Base-by-base conservation (phyloP, 30 jellyfish, hydroid and myxozoan species). In the Pseudorhiza aurosa region DNA sequence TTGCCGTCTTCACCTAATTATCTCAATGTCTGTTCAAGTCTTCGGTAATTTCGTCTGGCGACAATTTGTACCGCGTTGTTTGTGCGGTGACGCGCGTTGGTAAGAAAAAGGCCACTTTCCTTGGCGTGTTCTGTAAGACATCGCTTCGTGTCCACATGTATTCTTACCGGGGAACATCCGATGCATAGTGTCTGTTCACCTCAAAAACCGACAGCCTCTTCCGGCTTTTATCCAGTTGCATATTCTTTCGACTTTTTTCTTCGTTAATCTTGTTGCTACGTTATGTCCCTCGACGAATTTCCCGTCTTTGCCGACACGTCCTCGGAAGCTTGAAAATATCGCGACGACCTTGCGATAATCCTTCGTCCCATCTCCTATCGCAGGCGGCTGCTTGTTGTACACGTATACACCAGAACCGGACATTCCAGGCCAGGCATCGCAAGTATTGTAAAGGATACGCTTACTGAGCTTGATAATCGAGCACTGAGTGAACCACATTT, bases 401-500 rank as follows among this genome's bases (percentile, higher is more conserved):
- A 92, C 85, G 65, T 92, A 92, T 32, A 92, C 96, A 21, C 98
- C 98, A n/a, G 98, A 92, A 9, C 98, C 98, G 24, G 98, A 92
- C 98, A 92, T 92, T 1, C 98, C 98, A 32, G 96, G 91, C 33
- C 47, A 27, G 6, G 96, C 96, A 62, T 92, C 98, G 47, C 98
- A 92, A 31, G 60, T 50, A 73, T 86, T 92, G 85, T 36, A 69
- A 21, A 92, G 73, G 0, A 65, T 55, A 42, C 88, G 80, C 82
- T 92, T 92, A 53, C 80, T 36, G 39, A 18, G 69, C 40, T 80
- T 72, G 55, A 18, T 49, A 14, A 92, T 83, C 25, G 65, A 14
- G 72, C 98, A 92, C 14, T 50, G 59, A 59, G 98, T 68, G 58
- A 65, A 92, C 96, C 96, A 85, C 96, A 92, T 85, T 58, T 92